phyloP scores from a whole-genome alignment of 1,140 invertebrate species.

The Megathymus violae region DNA sequence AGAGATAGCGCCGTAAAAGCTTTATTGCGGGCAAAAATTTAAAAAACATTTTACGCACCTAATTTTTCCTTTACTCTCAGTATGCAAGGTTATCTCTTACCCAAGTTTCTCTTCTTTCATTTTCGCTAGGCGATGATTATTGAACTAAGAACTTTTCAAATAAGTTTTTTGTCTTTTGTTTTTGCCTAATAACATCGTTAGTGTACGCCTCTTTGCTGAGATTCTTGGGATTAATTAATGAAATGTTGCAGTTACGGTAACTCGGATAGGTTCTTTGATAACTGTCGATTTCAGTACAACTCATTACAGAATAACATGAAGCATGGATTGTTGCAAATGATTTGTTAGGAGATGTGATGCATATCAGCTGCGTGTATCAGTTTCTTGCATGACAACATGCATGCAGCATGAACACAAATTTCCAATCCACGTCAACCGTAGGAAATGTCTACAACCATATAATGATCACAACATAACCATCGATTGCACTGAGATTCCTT shows the following conservation, averaged over 20 bases:
- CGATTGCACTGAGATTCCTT: too few relatives aligned
- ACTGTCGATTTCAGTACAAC: too few relatives aligned
- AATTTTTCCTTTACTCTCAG: constrained; percentile 17
- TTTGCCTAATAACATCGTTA: constrained; percentile 20
- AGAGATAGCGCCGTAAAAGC: constrained; percentile 29
- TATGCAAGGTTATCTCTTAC: constrained; percentile 18
- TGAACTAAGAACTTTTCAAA: constrained; percentile 31
- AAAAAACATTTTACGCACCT: constrained; percentile 25
- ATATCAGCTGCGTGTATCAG: too few relatives aligned
- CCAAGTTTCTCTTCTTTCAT: constrained; percentile 15
- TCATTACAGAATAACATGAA: too few relatives aligned
- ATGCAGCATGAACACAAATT: too few relatives aligned
- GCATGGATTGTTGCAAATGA: too few relatives aligned
- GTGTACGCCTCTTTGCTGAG: constrained; percentile 7
- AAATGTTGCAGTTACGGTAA: constrained; percentile 1
- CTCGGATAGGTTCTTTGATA: too few relatives aligned
- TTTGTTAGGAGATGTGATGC: too few relatives aligned
- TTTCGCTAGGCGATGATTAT: constrained; percentile 15
- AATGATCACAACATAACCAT: too few relatives aligned
- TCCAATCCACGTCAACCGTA: too few relatives aligned
- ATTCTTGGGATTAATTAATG: constrained; percentile 1
- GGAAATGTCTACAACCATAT: too few relatives aligned
- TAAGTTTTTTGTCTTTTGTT: constrained; percentile 30
- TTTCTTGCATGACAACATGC: too few relatives aligned
- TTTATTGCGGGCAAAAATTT: constrained; percentile 28